Evolutionary conservation across 2,888 invertebrate genomes (phyloP), one percentile per base, ranked within the genome.

Genomic region (Peribatodes rhomboidaria): DNA sequence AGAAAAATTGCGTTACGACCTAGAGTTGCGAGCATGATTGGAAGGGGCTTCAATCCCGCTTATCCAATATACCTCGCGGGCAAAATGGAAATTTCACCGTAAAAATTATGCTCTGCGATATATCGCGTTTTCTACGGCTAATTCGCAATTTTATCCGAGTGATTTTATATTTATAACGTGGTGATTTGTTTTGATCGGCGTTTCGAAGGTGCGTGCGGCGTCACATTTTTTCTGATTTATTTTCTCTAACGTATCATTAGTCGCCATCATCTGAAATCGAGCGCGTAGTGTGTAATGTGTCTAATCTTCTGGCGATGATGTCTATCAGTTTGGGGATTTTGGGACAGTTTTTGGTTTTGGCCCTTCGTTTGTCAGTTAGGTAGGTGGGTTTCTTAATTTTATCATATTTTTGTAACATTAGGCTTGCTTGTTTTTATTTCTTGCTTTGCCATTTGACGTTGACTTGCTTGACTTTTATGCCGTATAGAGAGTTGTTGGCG

Each of bases 201-300:
- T 54, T 47, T 6, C 7, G 47, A 18, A 35, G 35, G 20, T 59
- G 56, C 42, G 56, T 50, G 44, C 44, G 39, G 7, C 16, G 62
- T 14, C 16, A 59, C 52, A 50, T 68, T 69, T 72, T 63, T 72
- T 70, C 69, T 64, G 67, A 57, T 70, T 73, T 77, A 76, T 77
- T 76, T 75, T 79, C 70, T 66, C 65, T 60, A 75, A 74, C 75
- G 55, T 79, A 75, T 78, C 64, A 82, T 77, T 81, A 80, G 59
- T 65, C 57, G 37, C 73, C 75, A 79, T 78, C 65, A 68, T 61
- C 57, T 64, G 56, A 75, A 75, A 75, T 77, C 73, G 73, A 76
- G 67, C 70, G 71, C 63, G 62, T 73, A 72, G 68, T 60, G 60
- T 56, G 50, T 62, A 64, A 68, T 73, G 47, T 58, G 46, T 63